Conservation (phyloP, 2,888 invertebrate genomes). For the Axea sp. region DNA sequence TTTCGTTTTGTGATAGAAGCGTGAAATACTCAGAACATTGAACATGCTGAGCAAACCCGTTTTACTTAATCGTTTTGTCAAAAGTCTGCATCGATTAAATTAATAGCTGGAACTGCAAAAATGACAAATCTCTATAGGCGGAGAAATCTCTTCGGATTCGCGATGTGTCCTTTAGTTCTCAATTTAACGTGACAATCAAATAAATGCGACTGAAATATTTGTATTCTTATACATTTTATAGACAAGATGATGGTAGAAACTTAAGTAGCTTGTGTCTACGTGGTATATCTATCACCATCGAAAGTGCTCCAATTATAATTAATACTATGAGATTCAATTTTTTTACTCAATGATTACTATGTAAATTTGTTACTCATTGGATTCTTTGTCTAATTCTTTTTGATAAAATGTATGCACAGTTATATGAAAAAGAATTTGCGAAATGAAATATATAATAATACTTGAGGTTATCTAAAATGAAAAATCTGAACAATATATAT, state of each 20-base stretch:
- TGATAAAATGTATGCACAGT: too few relatives aligned
- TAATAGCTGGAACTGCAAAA: constrained; percentile 46
- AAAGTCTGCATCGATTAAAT: constrained; percentile 59
- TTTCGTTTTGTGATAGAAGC: constrained; percentile 31
- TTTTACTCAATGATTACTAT: constrained; percentile 1
- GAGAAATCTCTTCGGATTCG: constrained; percentile 23
- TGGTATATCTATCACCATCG: neutral
- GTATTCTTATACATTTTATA: constrained; percentile 4
- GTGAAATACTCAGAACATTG: constrained; percentile 32
- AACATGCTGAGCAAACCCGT: constrained; percentile 52
- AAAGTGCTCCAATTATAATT: constrained; percentile 31
- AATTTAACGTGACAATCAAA: constrained; percentile 61
- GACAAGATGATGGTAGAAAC: constrained; percentile 32
- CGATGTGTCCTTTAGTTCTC: constrained; percentile 41
- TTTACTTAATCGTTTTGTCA: constrained; percentile 51
- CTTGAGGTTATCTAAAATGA: too few relatives aligned
- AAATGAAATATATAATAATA: too few relatives aligned
- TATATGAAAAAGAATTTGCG: too few relatives aligned
- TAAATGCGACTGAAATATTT: constrained; percentile 59
- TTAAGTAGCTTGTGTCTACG: constrained; percentile 21
- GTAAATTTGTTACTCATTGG: too few relatives aligned
- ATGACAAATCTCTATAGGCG: constrained; percentile 33
- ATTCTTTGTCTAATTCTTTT: too few relatives aligned
- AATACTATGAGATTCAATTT: constrained; percentile 23
- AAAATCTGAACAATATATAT: too few relatives aligned